Evolutionary conservation across 2,113 vertebrate species (phyloP), one percentile per base, ranked within the genome.

Genomic region (Potamarius usumacintae): DNA sequence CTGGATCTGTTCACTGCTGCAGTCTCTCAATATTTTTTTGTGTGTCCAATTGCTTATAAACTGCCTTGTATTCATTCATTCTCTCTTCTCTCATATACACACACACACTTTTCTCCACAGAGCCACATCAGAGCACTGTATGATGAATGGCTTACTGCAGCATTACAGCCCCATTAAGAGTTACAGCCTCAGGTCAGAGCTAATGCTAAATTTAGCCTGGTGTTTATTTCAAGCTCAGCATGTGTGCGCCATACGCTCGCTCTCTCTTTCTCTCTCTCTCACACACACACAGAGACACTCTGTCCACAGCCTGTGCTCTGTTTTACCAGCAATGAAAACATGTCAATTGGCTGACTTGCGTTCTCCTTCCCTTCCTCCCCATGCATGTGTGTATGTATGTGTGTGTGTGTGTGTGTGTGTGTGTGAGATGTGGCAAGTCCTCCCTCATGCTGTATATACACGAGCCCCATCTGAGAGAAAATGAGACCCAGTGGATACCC

Each of bases 151-250:
- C 76, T 89, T 79, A 72, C 60, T 27, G 30, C 86, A 89, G 89
- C 85, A 88, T 86, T 83, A 90, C 77, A 52, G 82, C 67, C 50
- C 88, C 88, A 89, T 91, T 90, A 91, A 71, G 82, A 88, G 83
- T 86, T 76, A 85, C 34, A 78, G 86, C 86, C 88, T 89, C 67
- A 67, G 89, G 91, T 91, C 84, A 85, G 65, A 82, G 76, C 81
- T 85, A 88, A 80, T 57, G 87, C 91, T 92, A 92, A 89, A 92
- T 90, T 89, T 92, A 91, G 87, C 86, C 53, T 62, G 53, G 86
- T 90, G 88, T 92, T 92, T 92, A 92, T 91, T 92, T 91, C 89
- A 80, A 85, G 87, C 88, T 80, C 79, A 87, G 88, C 86, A 86
- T 88, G 90, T 88, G 88, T 82, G 80, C 67, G 79, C 85, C 30